These are phyloP conservation scores for Archaeoteleia sp. DNA, from an alignment of 2,888 invertebrate genomes.

Conservation along the genomic window DNA sequence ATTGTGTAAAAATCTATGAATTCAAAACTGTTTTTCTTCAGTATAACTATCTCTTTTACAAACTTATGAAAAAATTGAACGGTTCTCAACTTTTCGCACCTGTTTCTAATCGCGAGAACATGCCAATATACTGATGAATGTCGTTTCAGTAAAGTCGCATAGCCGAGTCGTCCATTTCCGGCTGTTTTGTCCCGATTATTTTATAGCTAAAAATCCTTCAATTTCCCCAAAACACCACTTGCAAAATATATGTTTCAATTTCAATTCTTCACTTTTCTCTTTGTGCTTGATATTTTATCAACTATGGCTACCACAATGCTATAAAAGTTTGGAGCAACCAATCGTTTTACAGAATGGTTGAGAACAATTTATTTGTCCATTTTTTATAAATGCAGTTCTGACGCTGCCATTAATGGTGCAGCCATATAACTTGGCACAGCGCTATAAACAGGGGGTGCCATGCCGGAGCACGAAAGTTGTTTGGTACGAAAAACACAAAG, in stretches of 20 bases:
- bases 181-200: neutral
- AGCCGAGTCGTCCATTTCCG: conserved; percentile 14
- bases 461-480: too few species aligned
- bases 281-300: conserved; percentile 15
- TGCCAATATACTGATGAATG: conserved; percentile 23
- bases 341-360: conserved; percentile 38
- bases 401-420: too few species aligned
- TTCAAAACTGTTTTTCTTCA: conserved; percentile 10
- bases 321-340: conserved; percentile 19
- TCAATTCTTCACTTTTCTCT: conserved; percentile 3
- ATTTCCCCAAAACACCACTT: neutral
- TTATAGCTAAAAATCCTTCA: conserved; percentile 4
- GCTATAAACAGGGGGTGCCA: too few species aligned
- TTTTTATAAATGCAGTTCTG: conserved; percentile 14
- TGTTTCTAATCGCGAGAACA: conserved; percentile 41
- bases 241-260: conserved; percentile 1
- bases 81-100: conserved; percentile 42
- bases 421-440: too few species aligned
- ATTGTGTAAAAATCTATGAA: neutral
- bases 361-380: conserved; percentile 22
- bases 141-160: neutral
- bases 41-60: too few species aligned
- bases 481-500: too few species aligned
- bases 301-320: conserved; percentile 31
- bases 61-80: conserved; percentile 13